phyloP scores from a whole-genome alignment of 2,113 vertebrate genomes.

The Ceyx margarethae region DNA sequence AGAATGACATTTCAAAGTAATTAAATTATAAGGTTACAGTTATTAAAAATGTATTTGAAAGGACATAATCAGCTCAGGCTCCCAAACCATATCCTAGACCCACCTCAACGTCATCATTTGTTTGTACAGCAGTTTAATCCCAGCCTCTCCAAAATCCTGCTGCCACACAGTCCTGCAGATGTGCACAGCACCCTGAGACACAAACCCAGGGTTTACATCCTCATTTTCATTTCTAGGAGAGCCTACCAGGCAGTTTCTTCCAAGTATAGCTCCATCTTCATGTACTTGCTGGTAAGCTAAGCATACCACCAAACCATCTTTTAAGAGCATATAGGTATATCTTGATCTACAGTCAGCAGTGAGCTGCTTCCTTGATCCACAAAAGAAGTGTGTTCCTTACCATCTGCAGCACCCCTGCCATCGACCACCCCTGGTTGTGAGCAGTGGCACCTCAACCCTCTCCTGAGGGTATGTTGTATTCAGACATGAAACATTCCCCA shows the following conservation, averaged over 20 bases:
- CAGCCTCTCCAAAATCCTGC: background rate
- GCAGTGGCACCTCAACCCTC: background rate
- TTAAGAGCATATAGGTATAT: background rate
- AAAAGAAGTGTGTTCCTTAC: background rate
- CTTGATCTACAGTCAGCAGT: background rate
- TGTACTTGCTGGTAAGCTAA: background rate
- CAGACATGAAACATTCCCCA: background rate
- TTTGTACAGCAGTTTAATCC: constrained; percentile 41
- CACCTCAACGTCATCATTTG: background rate
- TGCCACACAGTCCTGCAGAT: background rate
- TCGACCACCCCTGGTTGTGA: fast-evolving
- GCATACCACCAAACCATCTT: background rate
- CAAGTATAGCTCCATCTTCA: background rate
- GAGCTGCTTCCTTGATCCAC: background rate
- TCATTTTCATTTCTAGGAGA: constrained; percentile 17
- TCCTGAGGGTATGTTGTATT: background rate
- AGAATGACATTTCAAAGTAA: constrained; percentile 11
- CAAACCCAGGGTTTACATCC: background rate
- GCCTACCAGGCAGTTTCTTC: constrained; percentile 1
- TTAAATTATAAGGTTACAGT: constrained; percentile 11
- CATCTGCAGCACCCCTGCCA: background rate
- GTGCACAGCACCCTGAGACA: background rate
- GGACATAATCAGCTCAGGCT: background rate
- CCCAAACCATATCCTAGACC: background rate
- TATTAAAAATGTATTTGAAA: constrained; percentile 25